Evolutionary conservation across 2,888 invertebrate species (phyloP).

Genomic region (Apodemia mormo): DNA sequence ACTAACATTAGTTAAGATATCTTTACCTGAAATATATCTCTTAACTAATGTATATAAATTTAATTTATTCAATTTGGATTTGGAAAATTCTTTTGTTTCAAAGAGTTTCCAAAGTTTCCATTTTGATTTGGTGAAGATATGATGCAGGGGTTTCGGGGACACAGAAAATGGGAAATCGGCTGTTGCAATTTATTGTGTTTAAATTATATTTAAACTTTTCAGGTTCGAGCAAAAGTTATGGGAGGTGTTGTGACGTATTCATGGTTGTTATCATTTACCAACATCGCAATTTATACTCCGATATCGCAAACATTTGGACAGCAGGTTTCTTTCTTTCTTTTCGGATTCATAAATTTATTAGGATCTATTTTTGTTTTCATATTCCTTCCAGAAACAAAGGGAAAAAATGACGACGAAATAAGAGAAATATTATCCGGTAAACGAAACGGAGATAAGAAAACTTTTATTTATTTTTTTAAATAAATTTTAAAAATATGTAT

Average conservation of each 20-base stretch:
- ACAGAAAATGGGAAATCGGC: no score
- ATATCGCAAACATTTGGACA: constrained; percentile 46
- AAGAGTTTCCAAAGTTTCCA: no score
- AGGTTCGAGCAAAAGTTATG: constrained; percentile 60
- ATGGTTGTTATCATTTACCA: constrained; percentile 55
- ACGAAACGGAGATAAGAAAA: not conserved
- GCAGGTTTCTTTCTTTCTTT: constrained; percentile 54
- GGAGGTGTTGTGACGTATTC: constrained; percentile 59
- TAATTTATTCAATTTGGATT: no score
- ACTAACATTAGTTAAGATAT: no score
- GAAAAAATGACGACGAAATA: constrained; percentile 55
- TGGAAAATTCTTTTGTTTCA: no score
- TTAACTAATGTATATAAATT: no score
- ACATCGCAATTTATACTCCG: constrained; percentile 42
- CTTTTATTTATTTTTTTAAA: constrained; percentile 1
- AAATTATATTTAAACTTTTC: constrained; percentile 29
- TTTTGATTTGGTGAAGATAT: no score
- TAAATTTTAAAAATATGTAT: not conserved
- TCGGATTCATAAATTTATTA: constrained; percentile 48
- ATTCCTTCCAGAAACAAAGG: constrained; percentile 61
- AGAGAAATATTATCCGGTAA: constrained; percentile 24
- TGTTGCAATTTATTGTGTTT: no score
- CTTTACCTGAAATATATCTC: no score
- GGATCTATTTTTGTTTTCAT: constrained; percentile 50
- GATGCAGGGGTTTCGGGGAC: no score